Percentiles rank a stretch among this genome's conserved stretches.
Conservation (phyloP, 2,113 vertebrate species). For the Tylochromis polylepis region DNA sequence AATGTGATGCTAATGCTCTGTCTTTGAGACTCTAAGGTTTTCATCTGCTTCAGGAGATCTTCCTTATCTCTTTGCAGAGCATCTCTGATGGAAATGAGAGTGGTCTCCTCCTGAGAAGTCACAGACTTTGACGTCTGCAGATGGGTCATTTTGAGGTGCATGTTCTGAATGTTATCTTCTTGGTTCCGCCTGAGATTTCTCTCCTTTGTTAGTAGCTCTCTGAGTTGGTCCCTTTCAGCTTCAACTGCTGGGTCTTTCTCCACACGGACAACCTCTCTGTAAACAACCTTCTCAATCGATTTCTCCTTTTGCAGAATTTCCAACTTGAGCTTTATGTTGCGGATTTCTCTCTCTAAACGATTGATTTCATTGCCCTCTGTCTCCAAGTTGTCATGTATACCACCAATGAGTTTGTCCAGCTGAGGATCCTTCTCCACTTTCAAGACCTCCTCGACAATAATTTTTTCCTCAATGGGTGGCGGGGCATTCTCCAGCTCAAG, state of each 20-base stretch:
- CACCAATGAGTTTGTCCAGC: conserved; percentile 77
- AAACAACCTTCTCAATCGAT: conserved; percentile 86
- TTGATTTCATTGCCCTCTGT: conserved; percentile 72
- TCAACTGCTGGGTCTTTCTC: conserved; percentile 87
- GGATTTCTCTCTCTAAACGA: conserved; percentile 80
- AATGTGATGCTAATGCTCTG: conserved; percentile 76
- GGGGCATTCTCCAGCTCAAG: conserved; percentile 81
- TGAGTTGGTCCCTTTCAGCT: conserved; percentile 78
- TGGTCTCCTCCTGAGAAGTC: conserved; percentile 75
- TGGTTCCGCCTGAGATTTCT: conserved; percentile 73
- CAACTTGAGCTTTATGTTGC: conserved; percentile 78
- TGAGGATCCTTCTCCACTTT: conserved; percentile 89
- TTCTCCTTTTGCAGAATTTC: conserved; percentile 86
- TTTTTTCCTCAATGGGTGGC: conserved; percentile 82
- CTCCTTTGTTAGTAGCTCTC: conserved; percentile 77
- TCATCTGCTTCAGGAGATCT: conserved; percentile 74
- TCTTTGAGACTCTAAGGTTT: conserved; percentile 77
- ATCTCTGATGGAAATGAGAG: conserved; percentile 69
- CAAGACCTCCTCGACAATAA: conserved; percentile 90
- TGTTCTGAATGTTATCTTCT: conserved; percentile 75
- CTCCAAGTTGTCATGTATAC: conserved; percentile 76
- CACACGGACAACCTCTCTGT: conserved; percentile 91
- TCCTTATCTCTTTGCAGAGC: conserved; percentile 75
- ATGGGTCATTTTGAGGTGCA: conserved; percentile 73
- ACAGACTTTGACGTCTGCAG: conserved; percentile 73